Conservation (phyloP, 53 echinoderm and acorn worm species). For the Antedon mediterranea region DNA sequence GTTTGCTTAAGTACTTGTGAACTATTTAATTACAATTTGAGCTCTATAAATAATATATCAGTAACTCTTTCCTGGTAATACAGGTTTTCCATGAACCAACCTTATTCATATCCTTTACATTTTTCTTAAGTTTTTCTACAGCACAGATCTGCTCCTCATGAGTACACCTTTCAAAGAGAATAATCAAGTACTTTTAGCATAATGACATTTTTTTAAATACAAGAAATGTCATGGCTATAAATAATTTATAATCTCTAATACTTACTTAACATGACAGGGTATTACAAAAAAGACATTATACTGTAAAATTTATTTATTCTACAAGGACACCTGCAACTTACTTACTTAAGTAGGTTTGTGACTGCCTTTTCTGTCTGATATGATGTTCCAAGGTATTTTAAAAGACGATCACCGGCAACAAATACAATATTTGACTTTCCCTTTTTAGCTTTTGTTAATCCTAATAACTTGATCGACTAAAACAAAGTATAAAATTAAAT, state of each 20-base stretch:
- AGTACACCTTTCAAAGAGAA: slow-evolving; percentile 24
- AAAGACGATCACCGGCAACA: slow-evolving; percentile 69
- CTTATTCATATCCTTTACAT: slow-evolving; percentile 69
- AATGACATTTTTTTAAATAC: too few species aligned
- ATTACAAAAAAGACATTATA: too few species aligned
- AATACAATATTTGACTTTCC: slow-evolving; percentile 68
- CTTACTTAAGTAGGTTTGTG: slow-evolving; percentile 59
- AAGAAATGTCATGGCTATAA: too few species aligned
- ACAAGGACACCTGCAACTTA: neutral
- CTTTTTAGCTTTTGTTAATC: slow-evolving; percentile 79
- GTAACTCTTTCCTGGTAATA: too few species aligned
- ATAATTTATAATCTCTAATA: too few species aligned
- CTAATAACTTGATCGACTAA: slow-evolving; percentile 68
- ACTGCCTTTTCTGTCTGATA: slow-evolving; percentile 63
- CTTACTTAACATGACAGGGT: too few species aligned
- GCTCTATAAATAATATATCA: too few species aligned
- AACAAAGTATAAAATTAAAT: slow-evolving; percentile 4
- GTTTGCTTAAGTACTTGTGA: too few species aligned
- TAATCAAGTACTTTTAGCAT: too few species aligned
- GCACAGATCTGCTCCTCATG: slow-evolving; percentile 51
- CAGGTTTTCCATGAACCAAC: slow-evolving; percentile 7
- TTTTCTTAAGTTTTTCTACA: slow-evolving; percentile 73
- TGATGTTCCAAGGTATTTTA: slow-evolving; percentile 54
- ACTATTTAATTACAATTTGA: too few species aligned
- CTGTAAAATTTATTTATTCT: too few species aligned